These are phyloP conservation scores for Cephus spinipes DNA, from an alignment of 2,888 invertebrate species.

Conservation along the genomic window DNA sequence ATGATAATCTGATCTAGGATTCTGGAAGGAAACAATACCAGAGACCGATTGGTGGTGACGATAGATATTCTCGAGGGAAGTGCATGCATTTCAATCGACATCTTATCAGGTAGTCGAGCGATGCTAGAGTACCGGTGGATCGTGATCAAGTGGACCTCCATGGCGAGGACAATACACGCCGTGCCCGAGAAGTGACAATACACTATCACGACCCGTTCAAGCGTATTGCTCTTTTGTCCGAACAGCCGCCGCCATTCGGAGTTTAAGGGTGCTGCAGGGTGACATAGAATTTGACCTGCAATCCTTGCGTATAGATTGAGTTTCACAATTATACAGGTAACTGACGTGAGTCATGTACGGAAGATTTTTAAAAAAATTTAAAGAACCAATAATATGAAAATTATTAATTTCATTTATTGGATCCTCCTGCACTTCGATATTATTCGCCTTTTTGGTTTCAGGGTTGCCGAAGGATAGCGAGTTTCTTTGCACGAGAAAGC, in stretches of 20 bases:
- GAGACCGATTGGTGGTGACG: slow-evolving; percentile 7
- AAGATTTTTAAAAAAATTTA: not conserved
- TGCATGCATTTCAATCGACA: slow-evolving; percentile 67
- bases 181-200: slow-evolving; percentile 59
- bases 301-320: not conserved
- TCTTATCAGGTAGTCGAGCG: slow-evolving; percentile 62
- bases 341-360: not conserved
- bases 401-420: not conserved
- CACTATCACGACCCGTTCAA: slow-evolving; percentile 47
- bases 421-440: not conserved
- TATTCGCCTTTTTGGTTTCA: not conserved
- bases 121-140: slow-evolving; percentile 59
- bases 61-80: slow-evolving; percentile 29
- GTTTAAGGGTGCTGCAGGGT: slow-evolving; percentile 26
- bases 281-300: not conserved
- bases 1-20: slow-evolving; percentile 28
- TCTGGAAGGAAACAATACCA: slow-evolving; percentile 47
- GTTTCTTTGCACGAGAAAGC: not conserved
- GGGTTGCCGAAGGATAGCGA: not conserved
- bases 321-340: not conserved
- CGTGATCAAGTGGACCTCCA: slow-evolving; percentile 67
- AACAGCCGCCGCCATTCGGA: slow-evolving; percentile 33
- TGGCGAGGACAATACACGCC: slow-evolving; percentile 62
- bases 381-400: not conserved
- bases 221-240: slow-evolving; percentile 65